Percentiles rank a stretch among this genome's conserved stretches.
phyloP scores from a whole-genome alignment of 1,140 invertebrate species.

The Mya arenaria region DNA sequence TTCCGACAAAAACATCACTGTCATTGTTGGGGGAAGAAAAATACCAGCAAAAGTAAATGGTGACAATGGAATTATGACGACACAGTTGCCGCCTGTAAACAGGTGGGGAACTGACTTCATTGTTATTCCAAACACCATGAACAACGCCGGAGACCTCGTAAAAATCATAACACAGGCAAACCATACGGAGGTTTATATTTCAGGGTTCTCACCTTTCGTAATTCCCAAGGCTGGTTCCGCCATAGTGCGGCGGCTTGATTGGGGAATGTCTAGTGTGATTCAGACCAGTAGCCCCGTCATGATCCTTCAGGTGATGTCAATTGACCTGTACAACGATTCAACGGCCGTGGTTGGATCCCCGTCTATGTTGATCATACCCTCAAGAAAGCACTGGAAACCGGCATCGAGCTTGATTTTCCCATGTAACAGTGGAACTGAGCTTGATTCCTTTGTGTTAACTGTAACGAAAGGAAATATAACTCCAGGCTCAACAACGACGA shows the following conservation, averaged over 20 bases:
- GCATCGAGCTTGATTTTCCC: neutral
- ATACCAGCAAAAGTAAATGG: neutral
- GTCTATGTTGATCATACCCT: constrained; percentile 26
- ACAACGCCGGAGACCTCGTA: constrained; percentile 33
- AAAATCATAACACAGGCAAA: constrained; percentile 27
- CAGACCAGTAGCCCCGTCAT: constrained; percentile 16
- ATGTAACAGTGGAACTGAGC: neutral
- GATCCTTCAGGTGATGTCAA: constrained; percentile 21
- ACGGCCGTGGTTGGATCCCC: constrained; percentile 9
- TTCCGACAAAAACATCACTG: constrained; percentile 9
- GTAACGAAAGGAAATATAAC: too few species aligned
- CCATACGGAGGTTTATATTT: constrained; percentile 25
- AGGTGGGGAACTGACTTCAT: constrained; percentile 35
- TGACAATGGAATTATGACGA: neutral
- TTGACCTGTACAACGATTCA: constrained; percentile 40
- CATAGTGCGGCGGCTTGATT: constrained; percentile 22
- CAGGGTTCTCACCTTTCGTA: constrained; percentile 33
- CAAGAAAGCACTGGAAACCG: constrained; percentile 16
- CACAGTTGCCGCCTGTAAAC: constrained; percentile 30
- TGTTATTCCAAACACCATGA: constrained; percentile 3
- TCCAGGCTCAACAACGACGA: too few species aligned
- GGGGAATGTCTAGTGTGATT: constrained; percentile 11
- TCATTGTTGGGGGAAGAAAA: constrained; percentile 28
- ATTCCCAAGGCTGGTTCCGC: constrained; percentile 5
- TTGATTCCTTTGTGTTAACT: too few species aligned